These are phyloP conservation scores for Ophiodon elongatus DNA, from an alignment of 2,113 vertebrate species.

Conservation along the genomic window DNA sequence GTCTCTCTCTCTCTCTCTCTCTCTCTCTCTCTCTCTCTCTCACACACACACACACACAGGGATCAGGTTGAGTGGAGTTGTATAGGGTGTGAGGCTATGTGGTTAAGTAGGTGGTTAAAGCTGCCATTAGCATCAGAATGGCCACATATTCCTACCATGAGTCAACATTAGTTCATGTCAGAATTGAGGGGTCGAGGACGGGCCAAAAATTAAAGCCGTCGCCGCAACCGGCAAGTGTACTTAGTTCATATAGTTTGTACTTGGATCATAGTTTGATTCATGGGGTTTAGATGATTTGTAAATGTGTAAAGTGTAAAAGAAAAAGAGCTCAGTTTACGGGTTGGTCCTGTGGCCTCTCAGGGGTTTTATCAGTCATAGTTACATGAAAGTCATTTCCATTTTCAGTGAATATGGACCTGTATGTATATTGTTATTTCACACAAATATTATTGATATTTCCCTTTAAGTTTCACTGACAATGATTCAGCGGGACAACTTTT, in stretches of 20 bases:
- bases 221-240: slow-evolving; percentile 49
- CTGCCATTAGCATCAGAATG: slow-evolving; percentile 84
- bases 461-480: neutral
- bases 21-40: slow-evolving; percentile 14
- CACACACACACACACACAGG: slow-evolving; percentile 25
- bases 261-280: slow-evolving; percentile 28
- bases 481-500: neutral
- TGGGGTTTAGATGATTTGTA: neutral
- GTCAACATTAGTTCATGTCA: slow-evolving; percentile 84
- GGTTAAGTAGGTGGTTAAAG: slow-evolving; percentile 83
- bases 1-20: slow-evolving; percentile 23
- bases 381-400: neutral
- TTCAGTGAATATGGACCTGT: neutral
- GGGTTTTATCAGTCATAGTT: neutral
- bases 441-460: neutral
- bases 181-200: slow-evolving; percentile 67
- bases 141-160: slow-evolving; percentile 79
- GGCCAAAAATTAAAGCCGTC: slow-evolving; percentile 59
- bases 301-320: slow-evolving; percentile 11
- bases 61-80: slow-evolving; percentile 65
- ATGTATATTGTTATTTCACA: neutral
- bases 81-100: slow-evolving; percentile 68
- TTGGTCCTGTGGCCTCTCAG: neutral
- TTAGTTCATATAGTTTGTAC: slow-evolving; percentile 38
- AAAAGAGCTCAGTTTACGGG: neutral